These are phyloP conservation scores for Saturnia japonica DNA, from an alignment of 2,888 invertebrate genomes.

Conservation along the genomic window DNA sequence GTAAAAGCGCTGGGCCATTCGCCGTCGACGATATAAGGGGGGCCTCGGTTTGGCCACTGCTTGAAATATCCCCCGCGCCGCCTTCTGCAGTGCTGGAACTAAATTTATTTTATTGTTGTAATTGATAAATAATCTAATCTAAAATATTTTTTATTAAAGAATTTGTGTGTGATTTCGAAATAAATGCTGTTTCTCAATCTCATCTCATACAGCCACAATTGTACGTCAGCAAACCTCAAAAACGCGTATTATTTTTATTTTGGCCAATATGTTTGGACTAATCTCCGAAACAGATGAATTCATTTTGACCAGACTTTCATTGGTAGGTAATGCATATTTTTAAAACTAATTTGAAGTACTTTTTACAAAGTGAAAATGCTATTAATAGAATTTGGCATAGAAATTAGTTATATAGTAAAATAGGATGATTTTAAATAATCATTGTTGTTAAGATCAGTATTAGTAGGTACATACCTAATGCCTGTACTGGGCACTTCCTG, in stretches of 20 bases:
- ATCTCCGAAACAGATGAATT: too few species aligned
- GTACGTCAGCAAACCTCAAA: too few species aligned
- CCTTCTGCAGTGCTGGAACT: slow-evolving; percentile 77
- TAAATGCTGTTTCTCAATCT: too few species aligned
- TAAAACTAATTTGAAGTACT: too few species aligned
- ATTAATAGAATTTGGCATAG: not conserved
- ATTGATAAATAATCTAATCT: not conserved
- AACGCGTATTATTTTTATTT: too few species aligned
- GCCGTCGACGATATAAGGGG: slow-evolving; percentile 72
- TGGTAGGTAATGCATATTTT: too few species aligned
- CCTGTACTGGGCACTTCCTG: slow-evolving; percentile 70
- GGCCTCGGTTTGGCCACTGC: slow-evolving; percentile 70
- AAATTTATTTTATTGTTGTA: slow-evolving; percentile 18
- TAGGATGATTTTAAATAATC: not conserved
- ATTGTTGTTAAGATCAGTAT: not conserved
- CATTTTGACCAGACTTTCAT: not conserved
- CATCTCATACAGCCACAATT: too few species aligned
- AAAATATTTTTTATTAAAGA: not conserved
- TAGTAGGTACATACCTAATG: slow-evolving; percentile 63
- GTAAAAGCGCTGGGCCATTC: slow-evolving; percentile 67
- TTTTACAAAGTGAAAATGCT: too few species aligned
- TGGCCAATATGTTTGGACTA: too few species aligned
- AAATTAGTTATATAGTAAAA: not conserved
- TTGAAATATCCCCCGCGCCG: slow-evolving; percentile 71
- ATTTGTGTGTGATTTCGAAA: too few species aligned